Conservation (phyloP, 2,113 vertebrate genomes). For the Hirundichthys speculiger region DNA sequence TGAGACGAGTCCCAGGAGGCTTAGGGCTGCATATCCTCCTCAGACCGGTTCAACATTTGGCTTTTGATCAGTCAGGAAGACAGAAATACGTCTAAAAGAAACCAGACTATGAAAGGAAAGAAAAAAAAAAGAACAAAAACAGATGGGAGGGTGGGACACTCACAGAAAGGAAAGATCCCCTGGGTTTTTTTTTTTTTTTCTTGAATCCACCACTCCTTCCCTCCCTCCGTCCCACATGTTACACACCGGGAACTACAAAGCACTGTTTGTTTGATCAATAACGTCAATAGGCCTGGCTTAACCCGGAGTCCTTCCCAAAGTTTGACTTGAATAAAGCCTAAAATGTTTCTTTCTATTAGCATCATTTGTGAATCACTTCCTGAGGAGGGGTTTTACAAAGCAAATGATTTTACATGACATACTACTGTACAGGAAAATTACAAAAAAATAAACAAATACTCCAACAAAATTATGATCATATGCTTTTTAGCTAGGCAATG, state of each 20-base stretch:
- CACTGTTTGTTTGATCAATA: constrained; percentile 58
- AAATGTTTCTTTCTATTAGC: too few species aligned
- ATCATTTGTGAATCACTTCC: too few species aligned
- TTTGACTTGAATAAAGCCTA: constrained; percentile 11
- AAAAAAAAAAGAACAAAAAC: constrained; percentile 38
- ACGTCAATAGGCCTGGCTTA: constrained; percentile 33
- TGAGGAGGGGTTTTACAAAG: too few species aligned
- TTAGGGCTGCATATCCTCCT: constrained; percentile 2
- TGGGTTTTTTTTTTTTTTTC: constrained; percentile 44
- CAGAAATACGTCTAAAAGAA: constrained; percentile 34
- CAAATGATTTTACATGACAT: too few species aligned
- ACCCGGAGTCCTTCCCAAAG: constrained; percentile 37
- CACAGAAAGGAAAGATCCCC: constrained; percentile 31
- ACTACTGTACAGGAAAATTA: too few species aligned
- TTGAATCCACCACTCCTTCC: constrained; percentile 56
- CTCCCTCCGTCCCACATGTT: constrained; percentile 51
- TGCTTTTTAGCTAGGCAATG: too few species aligned
- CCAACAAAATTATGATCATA: too few species aligned
- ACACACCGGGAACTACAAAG: constrained; percentile 52
- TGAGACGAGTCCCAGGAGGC: not conserved
- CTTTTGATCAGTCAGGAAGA: constrained; percentile 45
- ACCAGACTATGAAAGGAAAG: constrained; percentile 30
- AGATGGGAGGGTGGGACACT: constrained; percentile 27
- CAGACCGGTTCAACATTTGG: constrained; percentile 1
- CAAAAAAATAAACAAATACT: too few species aligned